These are phyloP conservation scores for Auanema freiburgensis DNA, from an alignment of 2,888 invertebrate genomes.

Conservation along the genomic window DNA sequence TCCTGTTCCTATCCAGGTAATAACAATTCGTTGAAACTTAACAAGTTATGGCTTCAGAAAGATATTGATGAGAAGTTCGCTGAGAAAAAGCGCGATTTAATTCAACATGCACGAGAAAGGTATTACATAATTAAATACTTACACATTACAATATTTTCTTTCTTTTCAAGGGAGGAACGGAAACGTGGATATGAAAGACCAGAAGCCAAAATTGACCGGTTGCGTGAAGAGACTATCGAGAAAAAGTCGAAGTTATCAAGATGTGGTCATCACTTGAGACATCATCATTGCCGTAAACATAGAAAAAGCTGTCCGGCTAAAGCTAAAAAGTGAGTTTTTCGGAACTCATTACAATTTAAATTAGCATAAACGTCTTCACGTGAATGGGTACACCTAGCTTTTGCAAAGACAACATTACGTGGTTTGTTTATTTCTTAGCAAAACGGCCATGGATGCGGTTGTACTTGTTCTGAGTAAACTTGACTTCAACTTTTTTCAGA, in stretches of 20 bases:
- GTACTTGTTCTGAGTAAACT: no score
- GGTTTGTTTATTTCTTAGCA: no score
- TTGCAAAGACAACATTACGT: no score
- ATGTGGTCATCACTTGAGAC: slow-evolving; percentile 58
- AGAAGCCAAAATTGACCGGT: slow-evolving; percentile 4
- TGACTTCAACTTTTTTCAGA: slow-evolving; percentile 1
- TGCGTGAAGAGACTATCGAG: neutral
- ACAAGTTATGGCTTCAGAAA: slow-evolving; percentile 41
- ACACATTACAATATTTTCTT: neutral
- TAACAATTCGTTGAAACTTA: neutral
- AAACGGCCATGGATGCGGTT: no score
- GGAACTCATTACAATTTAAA: neutral
- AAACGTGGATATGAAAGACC: slow-evolving; percentile 5
- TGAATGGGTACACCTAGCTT: no score
- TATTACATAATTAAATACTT: slow-evolving; percentile 1
- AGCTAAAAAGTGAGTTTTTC: slow-evolving; percentile 47
- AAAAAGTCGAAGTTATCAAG: slow-evolving; percentile 27
- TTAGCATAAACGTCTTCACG: no score
- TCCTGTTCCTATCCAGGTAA: slow-evolving; percentile 85
- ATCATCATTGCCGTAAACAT: slow-evolving; percentile 63
- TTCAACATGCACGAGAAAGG: slow-evolving; percentile 19
- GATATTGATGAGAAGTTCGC: slow-evolving; percentile 60
- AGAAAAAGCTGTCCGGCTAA: slow-evolving; percentile 54
- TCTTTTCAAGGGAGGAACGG: slow-evolving; percentile 3
- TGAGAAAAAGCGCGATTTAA: slow-evolving; percentile 44